Base-by-base conservation (phyloP, 2,888 invertebrate species). In the Pteria penguin region DNA sequence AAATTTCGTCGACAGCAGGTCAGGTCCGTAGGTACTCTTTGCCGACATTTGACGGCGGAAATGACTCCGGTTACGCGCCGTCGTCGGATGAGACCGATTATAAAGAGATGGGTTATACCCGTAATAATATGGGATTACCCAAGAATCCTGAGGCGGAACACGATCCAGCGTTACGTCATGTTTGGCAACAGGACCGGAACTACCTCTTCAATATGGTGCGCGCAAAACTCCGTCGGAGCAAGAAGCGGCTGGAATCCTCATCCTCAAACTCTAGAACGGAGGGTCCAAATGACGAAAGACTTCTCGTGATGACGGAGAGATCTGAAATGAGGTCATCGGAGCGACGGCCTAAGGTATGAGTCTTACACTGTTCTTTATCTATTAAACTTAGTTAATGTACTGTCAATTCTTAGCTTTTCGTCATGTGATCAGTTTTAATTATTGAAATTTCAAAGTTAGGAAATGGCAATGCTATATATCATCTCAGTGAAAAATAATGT, bases 181-280 rank as follows among this genome's bases (percentile, higher is more conserved):
- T 87, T 14, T 87, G 87, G 88, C 82, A 86, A 69, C 84, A 84
- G 32, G 86, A 86, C 61, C 81, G 84, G 36, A 84, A 85, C 2
- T 86, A 85, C 68, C 77, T 87, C 3, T 74, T 87, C 58, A 84
- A 85, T 60, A 75, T 82, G 22, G 85, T 87, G 32, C 78, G 86
- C 54, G 81, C 84, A 18, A 87, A 86, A 60, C 66, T 86, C 29
- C 78, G 78, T 18, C 77, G 82, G 29, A 77, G 79, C 71, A 68
- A 76, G 54, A 79, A 80, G 57, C 77, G 78, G 32, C 72, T 69
- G 31, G 60, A 69, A 24, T 65, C 69, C 45, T 80, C 65, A 1
- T 65, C 65, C n/a, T 69, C 76, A n/a, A 80, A 77, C 65, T 78
- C 58, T 36, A 79, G 81, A 4, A 27, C 75, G 1, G 76, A 72